These are phyloP conservation scores for Porites lutea DNA, from an alignment of 64 coral and sea anemone genomes.

Conservation along the genomic window DNA sequence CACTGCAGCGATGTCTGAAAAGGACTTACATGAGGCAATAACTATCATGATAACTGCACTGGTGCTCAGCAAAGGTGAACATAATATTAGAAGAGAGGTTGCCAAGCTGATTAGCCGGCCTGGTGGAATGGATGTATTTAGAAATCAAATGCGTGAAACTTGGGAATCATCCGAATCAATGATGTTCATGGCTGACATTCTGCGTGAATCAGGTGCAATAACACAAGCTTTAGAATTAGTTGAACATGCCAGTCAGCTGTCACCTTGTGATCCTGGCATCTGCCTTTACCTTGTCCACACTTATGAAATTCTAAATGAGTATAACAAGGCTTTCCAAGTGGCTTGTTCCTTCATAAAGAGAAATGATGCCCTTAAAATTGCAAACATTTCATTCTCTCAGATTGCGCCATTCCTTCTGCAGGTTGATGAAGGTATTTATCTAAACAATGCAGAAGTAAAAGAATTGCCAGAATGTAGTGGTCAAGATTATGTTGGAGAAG, in stretches of 20 bases:
- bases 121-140: constrained; percentile 40
- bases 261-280: constrained; percentile 45
- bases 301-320: constrained; percentile 58
- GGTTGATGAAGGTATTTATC: constrained; percentile 23
- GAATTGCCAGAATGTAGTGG: constrained; percentile 20
- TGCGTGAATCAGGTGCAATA: constrained; percentile 53
- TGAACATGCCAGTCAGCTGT: constrained; percentile 28
- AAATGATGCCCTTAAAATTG: background rate
- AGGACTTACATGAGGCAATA: constrained; percentile 57
- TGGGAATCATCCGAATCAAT: constrained; percentile 48
- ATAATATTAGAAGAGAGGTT: constrained; percentile 38
- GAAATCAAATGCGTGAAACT: constrained; percentile 43
- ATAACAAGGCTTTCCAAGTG: constrained; percentile 51
- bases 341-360: constrained; percentile 8
- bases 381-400: constrained; percentile 22
- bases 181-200: constrained; percentile 50
- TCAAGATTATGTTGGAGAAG: background rate
- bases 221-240: constrained; percentile 11
- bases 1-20: constrained; percentile 43
- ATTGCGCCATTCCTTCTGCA: constrained; percentile 42
- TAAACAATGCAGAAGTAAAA: constrained; percentile 22
- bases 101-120: constrained; percentile 16
- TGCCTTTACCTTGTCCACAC: constrained; percentile 65
- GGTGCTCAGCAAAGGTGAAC: constrained; percentile 20
- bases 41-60: constrained; percentile 30